A percentile compares a stretch with the other conserved stretches of the same genome.
Evolutionary conservation across 2,797 vertebrate genomes (phyloP).

Genomic region (Pristis pectinata): DNA sequence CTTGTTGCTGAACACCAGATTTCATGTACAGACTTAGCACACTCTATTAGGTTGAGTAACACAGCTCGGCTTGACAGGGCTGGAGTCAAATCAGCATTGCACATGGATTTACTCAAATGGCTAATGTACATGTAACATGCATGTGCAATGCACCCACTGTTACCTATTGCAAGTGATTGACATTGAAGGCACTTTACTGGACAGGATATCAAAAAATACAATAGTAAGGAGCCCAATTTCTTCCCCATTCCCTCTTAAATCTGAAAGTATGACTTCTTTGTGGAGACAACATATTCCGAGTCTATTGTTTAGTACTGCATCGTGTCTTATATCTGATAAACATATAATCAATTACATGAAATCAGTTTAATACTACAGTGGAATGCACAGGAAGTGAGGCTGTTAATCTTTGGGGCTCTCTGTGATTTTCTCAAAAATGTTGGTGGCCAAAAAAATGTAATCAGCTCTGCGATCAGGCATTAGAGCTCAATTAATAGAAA

Average conservation of each 20-base stretch:
- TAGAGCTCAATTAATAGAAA: neutral
- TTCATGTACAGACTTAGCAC: too few species aligned
- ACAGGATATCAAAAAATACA: too few species aligned
- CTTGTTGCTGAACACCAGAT: too few species aligned
- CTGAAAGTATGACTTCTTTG: neutral
- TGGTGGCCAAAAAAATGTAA: constrained; percentile 8
- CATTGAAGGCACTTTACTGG: too few species aligned
- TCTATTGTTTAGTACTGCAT: neutral
- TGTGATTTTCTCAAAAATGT: constrained; percentile 29
- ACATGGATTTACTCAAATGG: too few species aligned
- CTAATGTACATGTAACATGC: too few species aligned
- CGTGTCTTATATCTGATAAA: neutral
- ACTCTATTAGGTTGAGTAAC: too few species aligned
- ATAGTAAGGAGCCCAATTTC: too few species aligned
- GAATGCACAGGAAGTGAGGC: constrained; percentile 27
- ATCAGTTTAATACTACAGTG: neutral
- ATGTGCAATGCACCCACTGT: too few species aligned
- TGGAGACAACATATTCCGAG: neutral
- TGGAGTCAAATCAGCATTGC: too few species aligned
- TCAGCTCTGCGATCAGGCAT: constrained; percentile 1
- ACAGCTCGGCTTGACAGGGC: too few species aligned
- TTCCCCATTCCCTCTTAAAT: neutral
- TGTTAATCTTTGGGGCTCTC: neutral
- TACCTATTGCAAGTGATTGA: too few species aligned
- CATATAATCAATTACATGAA: neutral